Evolutionary conservation across 2,113 vertebrate species (phyloP).

Genomic region (Vidua chalybeata): DNA sequence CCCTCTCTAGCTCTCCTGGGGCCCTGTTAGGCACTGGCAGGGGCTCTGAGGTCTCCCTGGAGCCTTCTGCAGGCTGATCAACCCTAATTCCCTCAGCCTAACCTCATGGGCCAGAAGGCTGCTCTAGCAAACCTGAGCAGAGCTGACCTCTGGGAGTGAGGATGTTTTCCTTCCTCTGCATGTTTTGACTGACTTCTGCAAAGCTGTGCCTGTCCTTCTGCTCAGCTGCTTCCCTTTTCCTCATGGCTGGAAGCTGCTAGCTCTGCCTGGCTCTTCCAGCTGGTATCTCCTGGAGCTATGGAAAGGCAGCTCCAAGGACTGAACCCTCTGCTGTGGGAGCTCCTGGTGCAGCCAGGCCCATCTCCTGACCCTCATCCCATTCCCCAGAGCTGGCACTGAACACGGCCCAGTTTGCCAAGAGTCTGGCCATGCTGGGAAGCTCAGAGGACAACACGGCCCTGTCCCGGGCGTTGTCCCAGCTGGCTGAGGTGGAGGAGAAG

Average conservation of each 20-base stretch:
- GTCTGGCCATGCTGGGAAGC: conserved; percentile 95
- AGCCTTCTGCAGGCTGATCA: background rate
- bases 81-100: background rate
- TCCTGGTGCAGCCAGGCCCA: background rate
- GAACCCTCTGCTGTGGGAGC: background rate
- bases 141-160: background rate
- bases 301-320: background rate
- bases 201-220: background rate
- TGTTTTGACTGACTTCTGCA: background rate
- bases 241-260: background rate
- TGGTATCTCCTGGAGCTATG: background rate
- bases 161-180: background rate
- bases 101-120: background rate
- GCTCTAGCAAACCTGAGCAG: background rate
- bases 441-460: conserved; percentile 97
- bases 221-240: background rate
- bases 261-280: background rate
- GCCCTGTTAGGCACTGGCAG: rapidly evolving
- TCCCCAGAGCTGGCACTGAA: conserved; percentile 82
- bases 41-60: background rate
- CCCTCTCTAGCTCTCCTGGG: background rate
- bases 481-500: conserved; percentile 97
- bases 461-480: conserved; percentile 92
- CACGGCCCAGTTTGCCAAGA: conserved; percentile 94
- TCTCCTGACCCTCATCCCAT: background rate